Evolutionary conservation across 2,888 invertebrate species (phyloP).

Genomic region (Melitaea athalia): DNA sequence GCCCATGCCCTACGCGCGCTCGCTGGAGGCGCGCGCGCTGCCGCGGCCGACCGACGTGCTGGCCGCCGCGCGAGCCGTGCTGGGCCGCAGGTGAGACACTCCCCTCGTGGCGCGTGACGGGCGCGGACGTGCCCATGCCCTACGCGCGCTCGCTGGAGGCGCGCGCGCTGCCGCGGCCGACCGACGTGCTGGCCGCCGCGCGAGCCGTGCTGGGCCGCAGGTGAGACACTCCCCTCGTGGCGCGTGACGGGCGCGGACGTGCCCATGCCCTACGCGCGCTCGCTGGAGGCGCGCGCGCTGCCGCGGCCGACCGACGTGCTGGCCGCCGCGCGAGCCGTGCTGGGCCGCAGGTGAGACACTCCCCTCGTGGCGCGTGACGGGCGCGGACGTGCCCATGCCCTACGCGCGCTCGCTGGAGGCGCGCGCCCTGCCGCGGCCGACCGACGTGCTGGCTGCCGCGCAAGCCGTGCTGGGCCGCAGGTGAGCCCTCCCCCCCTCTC

Average conservation of each 20-base stretch:
- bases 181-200: slow-evolving; percentile 91
- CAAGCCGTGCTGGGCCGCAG: no score
- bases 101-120: slow-evolving; percentile 92
- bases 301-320: slow-evolving; percentile 92
- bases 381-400: no score
- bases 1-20: slow-evolving; percentile 96
- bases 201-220: slow-evolving; percentile 88
- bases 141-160: no score
- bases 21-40: no score
- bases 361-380: no score
- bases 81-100: slow-evolving; percentile 83
- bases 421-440: slow-evolving; percentile 86
- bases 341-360: slow-evolving; percentile 83
- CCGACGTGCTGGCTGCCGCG: no score
- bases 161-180: slow-evolving; percentile 90
- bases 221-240: slow-evolving; percentile 77
- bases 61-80: slow-evolving; percentile 88
- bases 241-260: slow-evolving; percentile 96
- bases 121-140: slow-evolving; percentile 98
- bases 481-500: no score
- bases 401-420: no score
- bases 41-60: slow-evolving; percentile 92
- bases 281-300: no score
- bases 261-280: slow-evolving; percentile 96
- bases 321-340: slow-evolving; percentile 88